Conservation (phyloP, 2,113 vertebrate genomes). For the Sardina pilchardus region DNA sequence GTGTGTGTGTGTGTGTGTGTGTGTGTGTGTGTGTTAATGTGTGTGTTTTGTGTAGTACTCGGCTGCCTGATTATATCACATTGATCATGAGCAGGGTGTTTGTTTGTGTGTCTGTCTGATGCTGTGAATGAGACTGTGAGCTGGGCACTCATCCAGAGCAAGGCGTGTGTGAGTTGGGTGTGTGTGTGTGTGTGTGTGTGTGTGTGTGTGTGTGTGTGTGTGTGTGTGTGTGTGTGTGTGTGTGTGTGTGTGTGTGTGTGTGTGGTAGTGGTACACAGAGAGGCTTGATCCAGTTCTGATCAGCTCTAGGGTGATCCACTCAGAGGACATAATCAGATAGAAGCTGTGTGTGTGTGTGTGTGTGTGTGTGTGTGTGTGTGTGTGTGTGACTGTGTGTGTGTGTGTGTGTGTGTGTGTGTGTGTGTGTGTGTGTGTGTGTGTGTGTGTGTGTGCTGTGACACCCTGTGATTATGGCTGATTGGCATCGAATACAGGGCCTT, state of each 20-base stretch:
- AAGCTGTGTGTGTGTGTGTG: slow-evolving; percentile 2
- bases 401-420: slow-evolving; percentile 8
- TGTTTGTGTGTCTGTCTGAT: background rate
- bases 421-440: slow-evolving; percentile 3
- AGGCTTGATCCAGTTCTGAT: background rate
- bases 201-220: no score
- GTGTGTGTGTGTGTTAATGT: background rate
- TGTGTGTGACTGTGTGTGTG: no score
- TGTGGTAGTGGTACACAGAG: background rate
- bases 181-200: no score
- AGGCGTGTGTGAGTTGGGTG: no score
- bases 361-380: slow-evolving; percentile 2
- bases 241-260: no score
- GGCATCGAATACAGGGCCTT: no score
- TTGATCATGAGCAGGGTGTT: no score
- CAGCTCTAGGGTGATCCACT: background rate
- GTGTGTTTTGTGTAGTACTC: no score
- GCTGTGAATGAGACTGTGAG: no score
- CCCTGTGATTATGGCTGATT: background rate
- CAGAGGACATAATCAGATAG: background rate
- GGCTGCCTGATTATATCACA: no score
- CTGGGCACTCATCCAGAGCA: no score
- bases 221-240: no score
- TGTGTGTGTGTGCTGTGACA: slow-evolving; percentile 14
- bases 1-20: background rate